Base-by-base conservation (phyloP, 2,888 invertebrate genomes). In the Aplocera efformata region DNA sequence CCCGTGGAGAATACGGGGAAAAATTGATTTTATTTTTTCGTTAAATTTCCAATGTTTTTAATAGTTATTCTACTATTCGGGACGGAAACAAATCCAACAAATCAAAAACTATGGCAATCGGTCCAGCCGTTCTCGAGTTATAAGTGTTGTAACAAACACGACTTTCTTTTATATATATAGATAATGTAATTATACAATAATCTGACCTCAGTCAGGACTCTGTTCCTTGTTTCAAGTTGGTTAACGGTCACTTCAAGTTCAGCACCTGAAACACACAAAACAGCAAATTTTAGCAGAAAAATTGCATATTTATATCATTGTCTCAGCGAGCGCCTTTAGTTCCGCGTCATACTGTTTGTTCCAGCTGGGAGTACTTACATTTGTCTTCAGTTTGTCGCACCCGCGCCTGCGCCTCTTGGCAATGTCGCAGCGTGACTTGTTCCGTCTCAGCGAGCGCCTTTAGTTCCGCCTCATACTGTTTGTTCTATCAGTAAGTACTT, bases 391-490 rank as follows among this genome's bases (percentile, higher is more conserved):
- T 88, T 36, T 90, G 91, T 4, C 93, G 82, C 1, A 94, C 69
- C 56, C 92, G 90, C 4, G 90, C 90, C 63, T 94, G 91, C 0
- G 91, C 85, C 24, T 93, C 92, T 31, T 90, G 90, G 58, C 92
- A 92, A 54, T 94, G 92, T 23, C 88, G 86, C 38, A 93, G 90
- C 0, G 93, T 80, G 1, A 92, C 90, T 43, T 89, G 90, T 60
- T 94, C 93, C 0, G 92, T 90, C 48, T 89, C 83, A 38, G 92
- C 94, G 32, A 93, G 68, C 50, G 93, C 92, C 33, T 88, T 85
- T 39, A 95, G 68, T 63, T 95, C 95, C 7, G 88, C 81, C 44
- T 94, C 94, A 61, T 92, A 94, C 64, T 95, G 94, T 43, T 94
- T 94, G 61, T 13, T 6, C 22, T 26, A 7, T 2, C 9, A n/a